phyloP scores from a whole-genome alignment of 2,888 invertebrate genomes.

The Atethmia centrago region DNA sequence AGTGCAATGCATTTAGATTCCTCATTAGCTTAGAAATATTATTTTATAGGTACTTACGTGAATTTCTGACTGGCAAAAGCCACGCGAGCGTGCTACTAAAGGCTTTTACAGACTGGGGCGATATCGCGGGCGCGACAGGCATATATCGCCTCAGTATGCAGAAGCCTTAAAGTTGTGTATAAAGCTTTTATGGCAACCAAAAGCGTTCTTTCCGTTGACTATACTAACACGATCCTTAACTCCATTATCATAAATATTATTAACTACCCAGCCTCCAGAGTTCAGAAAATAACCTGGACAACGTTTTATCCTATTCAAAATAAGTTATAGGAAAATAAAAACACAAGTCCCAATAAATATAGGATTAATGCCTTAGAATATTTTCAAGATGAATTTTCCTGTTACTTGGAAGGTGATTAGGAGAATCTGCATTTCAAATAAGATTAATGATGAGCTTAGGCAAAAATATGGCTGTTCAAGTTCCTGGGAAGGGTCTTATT shows the following conservation, averaged over 20 bases:
- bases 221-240: constrained; percentile 6
- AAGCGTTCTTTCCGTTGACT: constrained; percentile 11
- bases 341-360: constrained; percentile 39
- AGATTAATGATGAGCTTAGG: constrained; percentile 51
- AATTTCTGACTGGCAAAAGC: not conserved
- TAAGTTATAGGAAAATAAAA: constrained; percentile 50
- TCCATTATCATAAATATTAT: constrained; percentile 48
- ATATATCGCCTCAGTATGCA: too few relatives aligned
- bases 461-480: constrained; percentile 40
- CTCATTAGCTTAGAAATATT: constrained; percentile 18
- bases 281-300: constrained; percentile 34
- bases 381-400: constrained; percentile 48
- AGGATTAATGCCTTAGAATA: constrained; percentile 37
- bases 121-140: too few relatives aligned
- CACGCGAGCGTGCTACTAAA: constrained; percentile 7
- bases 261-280: constrained; percentile 9
- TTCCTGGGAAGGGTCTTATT: constrained; percentile 23
- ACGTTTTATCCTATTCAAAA: constrained; percentile 44
- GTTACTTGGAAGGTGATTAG: constrained; percentile 42
- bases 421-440: constrained; percentile 42
- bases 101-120: too few relatives aligned
- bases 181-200: constrained; percentile 17
- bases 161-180: constrained; percentile 9
- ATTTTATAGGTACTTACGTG: not conserved
- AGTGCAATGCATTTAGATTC: constrained; percentile 51